Conservation (phyloP, 2,888 invertebrate species). For the Diarsia rubi region DNA sequence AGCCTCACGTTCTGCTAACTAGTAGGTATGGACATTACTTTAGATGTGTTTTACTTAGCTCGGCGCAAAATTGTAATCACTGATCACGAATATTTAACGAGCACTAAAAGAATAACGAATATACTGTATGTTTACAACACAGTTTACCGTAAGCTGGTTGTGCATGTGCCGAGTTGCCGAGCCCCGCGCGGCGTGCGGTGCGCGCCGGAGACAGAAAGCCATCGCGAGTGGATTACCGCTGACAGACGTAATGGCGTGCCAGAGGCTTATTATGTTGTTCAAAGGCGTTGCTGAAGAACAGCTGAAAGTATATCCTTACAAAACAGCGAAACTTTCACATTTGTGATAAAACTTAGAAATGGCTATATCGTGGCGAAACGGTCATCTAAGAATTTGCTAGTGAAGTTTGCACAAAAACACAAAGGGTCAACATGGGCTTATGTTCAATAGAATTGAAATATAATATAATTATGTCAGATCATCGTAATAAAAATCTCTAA, state of each 20-base stretch:
- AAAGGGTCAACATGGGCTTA: not conserved
- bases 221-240: conserved; percentile 19
- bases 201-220: not conserved
- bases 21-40: not conserved
- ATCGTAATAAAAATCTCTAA: too few relatives aligned
- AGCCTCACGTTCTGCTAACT: not conserved
- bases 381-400: not conserved
- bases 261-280: not conserved
- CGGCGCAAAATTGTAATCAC: not conserved
- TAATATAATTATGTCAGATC: too few relatives aligned
- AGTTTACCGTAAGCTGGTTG: not conserved
- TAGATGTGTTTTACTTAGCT: not conserved
- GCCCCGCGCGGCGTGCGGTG: too few relatives aligned
- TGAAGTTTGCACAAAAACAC: not conserved
- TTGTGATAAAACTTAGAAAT: not conserved
- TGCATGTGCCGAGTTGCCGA: not conserved
- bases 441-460: not conserved
- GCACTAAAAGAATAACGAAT: not conserved
- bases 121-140: not conserved
- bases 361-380: not conserved
- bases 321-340: not conserved
- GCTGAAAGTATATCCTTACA: not conserved
- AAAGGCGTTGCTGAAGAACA: conserved; percentile 6
- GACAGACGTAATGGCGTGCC: conserved; percentile 8
- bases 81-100: not conserved